These are phyloP conservation scores for Steromphala cineraria DNA, from an alignment of 2,888 invertebrate genomes.

Conservation along the genomic window DNA sequence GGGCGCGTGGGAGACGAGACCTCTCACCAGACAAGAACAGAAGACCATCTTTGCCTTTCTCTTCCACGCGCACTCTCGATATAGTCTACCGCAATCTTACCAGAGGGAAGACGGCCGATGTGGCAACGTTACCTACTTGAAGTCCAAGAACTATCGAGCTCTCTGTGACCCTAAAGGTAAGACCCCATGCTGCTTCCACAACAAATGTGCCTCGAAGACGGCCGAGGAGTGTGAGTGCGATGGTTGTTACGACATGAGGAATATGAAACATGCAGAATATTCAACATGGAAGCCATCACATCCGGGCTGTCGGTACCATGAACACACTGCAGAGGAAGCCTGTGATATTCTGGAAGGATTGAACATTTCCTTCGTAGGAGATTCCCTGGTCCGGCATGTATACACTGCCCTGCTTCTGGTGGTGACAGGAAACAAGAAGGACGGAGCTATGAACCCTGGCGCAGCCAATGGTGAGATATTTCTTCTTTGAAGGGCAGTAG, in stretches of 20 bases:
- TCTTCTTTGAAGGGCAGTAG: too few relatives aligned
- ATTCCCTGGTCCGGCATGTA: slow-evolving; percentile 35
- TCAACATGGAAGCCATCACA: slow-evolving; percentile 31
- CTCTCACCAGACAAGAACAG: background rate
- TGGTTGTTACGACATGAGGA: slow-evolving; percentile 30
- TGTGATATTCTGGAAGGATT: slow-evolving; percentile 22
- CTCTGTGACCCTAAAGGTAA: slow-evolving; percentile 35
- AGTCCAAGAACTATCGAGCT: background rate
- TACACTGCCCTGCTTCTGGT: slow-evolving; percentile 28
- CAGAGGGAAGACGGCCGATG: background rate
- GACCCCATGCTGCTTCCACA: slow-evolving; percentile 38
- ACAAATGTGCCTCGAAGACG: slow-evolving; percentile 26
- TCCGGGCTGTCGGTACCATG: background rate
- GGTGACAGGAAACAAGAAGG: slow-evolving; percentile 5
- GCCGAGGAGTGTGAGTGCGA: slow-evolving; percentile 30
- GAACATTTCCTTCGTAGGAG: slow-evolving; percentile 33
- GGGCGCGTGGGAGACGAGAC: background rate
- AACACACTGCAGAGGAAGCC: background rate
- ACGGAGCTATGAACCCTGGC: slow-evolving; percentile 24
- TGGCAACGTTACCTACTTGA: background rate
- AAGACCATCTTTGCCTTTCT: background rate
- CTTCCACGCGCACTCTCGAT: background rate
- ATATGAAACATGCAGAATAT: slow-evolving; percentile 31
- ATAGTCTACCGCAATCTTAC: background rate
- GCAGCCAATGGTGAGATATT: slow-evolving; percentile 21